Conservation (phyloP, 2,797 vertebrate genomes). For the Sebastolobus alascanus region DNA sequence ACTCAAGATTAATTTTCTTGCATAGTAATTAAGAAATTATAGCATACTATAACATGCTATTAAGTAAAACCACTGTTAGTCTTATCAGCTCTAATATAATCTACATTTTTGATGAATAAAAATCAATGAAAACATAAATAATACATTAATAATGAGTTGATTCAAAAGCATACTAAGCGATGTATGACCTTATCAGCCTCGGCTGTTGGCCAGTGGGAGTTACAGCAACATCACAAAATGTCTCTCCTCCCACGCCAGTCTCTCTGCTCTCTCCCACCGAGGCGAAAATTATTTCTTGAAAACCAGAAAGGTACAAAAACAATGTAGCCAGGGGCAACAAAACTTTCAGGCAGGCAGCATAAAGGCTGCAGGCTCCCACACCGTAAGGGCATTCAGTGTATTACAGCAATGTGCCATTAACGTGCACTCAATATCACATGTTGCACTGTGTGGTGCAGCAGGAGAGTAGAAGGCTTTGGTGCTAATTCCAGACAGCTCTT, state of each 20-base stretch:
- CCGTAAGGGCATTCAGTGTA: neutral
- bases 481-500: slow-evolving; percentile 28
- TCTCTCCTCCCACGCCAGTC: slow-evolving; percentile 22
- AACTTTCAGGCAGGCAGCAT: slow-evolving; percentile 38
- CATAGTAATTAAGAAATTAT: neutral
- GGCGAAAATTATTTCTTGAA: slow-evolving; percentile 36
- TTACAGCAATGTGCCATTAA: slow-evolving; percentile 30
- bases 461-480: slow-evolving; percentile 5
- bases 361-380: slow-evolving; percentile 25
- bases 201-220: slow-evolving; percentile 15
- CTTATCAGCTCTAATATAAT: neutral
- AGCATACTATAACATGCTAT: neutral
- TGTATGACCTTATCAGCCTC: slow-evolving; percentile 7
- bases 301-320: slow-evolving; percentile 15
- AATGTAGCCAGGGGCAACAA: slow-evolving; percentile 35
- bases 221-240: slow-evolving; percentile 11
- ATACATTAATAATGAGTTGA: neutral
- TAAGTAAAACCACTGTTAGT: neutral
- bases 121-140: slow-evolving; percentile 2
- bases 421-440: slow-evolving; percentile 12
- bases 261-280: slow-evolving; percentile 2
- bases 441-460: slow-evolving; percentile 7
- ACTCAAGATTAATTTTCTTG: too few relatives aligned
- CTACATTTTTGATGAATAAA: neutral
- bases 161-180: neutral